Percentiles rank a stretch among this genome's conserved stretches.
Evolutionary conservation across 2,797 vertebrate genomes (phyloP).

Genomic region (Acanthiza pusilla): DNA sequence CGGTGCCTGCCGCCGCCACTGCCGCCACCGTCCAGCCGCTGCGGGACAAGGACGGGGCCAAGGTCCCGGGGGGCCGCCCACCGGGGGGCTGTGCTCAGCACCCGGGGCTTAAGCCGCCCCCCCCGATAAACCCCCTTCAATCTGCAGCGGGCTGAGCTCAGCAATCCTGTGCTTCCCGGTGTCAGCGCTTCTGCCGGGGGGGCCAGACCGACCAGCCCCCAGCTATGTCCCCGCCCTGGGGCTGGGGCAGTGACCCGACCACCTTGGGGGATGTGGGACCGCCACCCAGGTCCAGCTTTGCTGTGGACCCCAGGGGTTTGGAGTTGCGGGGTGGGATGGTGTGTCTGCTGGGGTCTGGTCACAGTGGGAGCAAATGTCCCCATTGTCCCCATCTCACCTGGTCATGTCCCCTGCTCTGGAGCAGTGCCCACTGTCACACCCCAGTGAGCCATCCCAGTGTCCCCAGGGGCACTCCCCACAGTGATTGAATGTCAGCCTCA

Average conservation of each 20-base stretch:
- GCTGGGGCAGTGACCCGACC: background rate
- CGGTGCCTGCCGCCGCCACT: background rate
- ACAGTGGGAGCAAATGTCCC: background rate
- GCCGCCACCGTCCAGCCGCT: constrained; percentile 72
- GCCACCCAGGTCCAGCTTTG: background rate
- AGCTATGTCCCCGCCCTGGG: background rate
- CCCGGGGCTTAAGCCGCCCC: background rate
- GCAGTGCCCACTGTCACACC: background rate
- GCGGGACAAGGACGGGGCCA: constrained; percentile 82
- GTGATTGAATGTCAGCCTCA: accelerated
- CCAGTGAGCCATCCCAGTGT: background rate
- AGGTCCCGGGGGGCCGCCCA: background rate
- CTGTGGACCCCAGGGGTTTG: background rate
- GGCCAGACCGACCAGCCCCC: background rate
- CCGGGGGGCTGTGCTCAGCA: constrained; percentile 4
- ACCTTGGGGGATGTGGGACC: background rate
- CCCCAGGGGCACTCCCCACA: no score
- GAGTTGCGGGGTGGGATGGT: accelerated
- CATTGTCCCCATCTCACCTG: background rate
- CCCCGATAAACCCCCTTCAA: constrained; percentile 39
- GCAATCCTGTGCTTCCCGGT: background rate
- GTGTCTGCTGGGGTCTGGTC: background rate
- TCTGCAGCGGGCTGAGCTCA: constrained; percentile 59
- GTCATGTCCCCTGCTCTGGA: background rate
- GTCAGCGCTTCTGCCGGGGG: background rate